phyloP scores from a whole-genome alignment of 2,797 vertebrate genomes.

The Trachops cirrhosus region DNA sequence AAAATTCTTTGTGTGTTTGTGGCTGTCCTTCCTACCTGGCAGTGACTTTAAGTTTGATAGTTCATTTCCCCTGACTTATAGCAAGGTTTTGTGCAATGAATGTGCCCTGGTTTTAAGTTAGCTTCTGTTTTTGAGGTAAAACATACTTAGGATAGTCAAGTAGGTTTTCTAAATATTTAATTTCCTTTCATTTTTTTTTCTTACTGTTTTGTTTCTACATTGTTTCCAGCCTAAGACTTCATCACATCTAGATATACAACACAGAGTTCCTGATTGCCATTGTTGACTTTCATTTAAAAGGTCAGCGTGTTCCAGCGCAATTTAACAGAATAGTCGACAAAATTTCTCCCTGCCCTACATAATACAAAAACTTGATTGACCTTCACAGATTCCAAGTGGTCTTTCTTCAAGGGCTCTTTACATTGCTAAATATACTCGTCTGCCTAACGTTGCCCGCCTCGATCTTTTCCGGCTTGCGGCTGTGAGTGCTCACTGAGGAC shows the following conservation, averaged over 20 bases:
- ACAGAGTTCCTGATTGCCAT: neutral
- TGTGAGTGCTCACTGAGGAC: neutral
- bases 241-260: conserved; percentile 37
- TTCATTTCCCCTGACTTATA: neutral
- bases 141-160: neutral
- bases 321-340: neutral
- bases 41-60: neutral
- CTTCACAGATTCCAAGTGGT: neutral
- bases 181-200: neutral
- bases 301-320: neutral
- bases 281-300: conserved; percentile 27
- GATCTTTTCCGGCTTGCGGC: neutral
- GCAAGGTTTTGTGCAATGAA: neutral
- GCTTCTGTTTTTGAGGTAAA: conserved; percentile 11
- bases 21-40: neutral
- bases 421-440: neutral
- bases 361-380: neutral
- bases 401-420: neutral
- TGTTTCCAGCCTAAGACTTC: conserved; percentile 13
- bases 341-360: neutral
- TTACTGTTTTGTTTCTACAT: neutral
- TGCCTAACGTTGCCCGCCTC: neutral
- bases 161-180: neutral
- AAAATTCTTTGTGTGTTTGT: neutral
- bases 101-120: neutral